Evolutionary conservation across 2,113 vertebrate genomes (phyloP), one percentile per base, ranked within the genome.

Genomic region (Montifringilla adamsi): DNA sequence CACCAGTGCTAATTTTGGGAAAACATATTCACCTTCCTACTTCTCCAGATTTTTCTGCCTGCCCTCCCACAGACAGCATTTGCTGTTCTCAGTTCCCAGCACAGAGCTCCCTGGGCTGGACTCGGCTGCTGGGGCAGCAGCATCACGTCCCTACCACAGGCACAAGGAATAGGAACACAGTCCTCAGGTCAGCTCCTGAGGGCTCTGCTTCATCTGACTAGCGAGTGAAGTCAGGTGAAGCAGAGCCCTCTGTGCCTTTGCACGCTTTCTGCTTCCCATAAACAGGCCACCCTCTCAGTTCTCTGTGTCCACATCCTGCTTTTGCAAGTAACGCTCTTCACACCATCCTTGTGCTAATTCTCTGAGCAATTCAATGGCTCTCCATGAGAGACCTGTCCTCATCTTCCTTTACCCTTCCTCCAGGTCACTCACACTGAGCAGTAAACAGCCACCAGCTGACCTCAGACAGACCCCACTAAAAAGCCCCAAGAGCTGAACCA

Each of bases 311-410:
- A 68, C 85, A 64, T 5, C 6, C 49, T 87, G 46, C 20, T 87
- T 78, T 60, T 58, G 17, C 21, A 79, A 46, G 24, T 12, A 41
- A 37, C 31, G 7, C 49, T 76, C 64, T 10, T 21, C 31, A 21
- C 10, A 35, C 2, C 5, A 2, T 73, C 24, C 59, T 58, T 31
- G 39, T 35, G 67, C 41, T 49, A 82, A 76, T 50, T 93, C 52
- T 78, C 22, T 0, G 0, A 69, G 35, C 68, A 67, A 22, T 39
- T 43, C 4, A 0, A 60, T 44, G 49, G 31, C 12, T 74, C 39
- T 62, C 21, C 14, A 15, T 7, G 3, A 87, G 56, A 20, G 4
- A 64, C 13, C 33, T 60, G 28, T 60, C 66, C 44, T 79, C 52
- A 68, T 78, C 35, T 28, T 64, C 55, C 63, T 75, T 75, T 9